Base-by-base conservation (phyloP, 2,797 vertebrate species). In the Diceros bicornis region DNA sequence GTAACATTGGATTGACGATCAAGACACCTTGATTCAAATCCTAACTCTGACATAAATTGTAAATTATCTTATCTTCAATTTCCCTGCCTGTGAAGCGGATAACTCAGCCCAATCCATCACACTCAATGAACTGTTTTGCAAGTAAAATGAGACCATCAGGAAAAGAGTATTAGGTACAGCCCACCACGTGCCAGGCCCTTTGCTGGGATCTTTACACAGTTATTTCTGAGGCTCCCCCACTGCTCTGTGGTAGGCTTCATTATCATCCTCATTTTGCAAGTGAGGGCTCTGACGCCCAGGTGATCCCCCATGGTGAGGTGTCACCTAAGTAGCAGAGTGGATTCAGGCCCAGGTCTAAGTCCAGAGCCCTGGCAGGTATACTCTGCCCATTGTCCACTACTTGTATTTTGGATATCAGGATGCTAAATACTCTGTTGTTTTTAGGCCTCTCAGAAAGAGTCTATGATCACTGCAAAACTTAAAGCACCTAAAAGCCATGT, bases 51-150 rank as follows among this genome's bases (percentile, higher is more conserved):
- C 23, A 0, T 16, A 47, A 37, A 21, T 34, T n/a, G 34, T 9
- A 2, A 4, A 29, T 29, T 66, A 72, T 34, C 89, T 62, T 20
- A 4, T 13, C 17, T 79, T 75, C 71, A 25, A 50, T 62, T 29
- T 68, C 23, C 34, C 68, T 27, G 1, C 47, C 50, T 69, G 79
- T 32, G 47, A 74, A 55, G 32, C 6, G 77, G 50, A 29, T 16
- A 0, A 25, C 25, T 34, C 7, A 12, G 59, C 6, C 18, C 23
- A 3, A 0, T 4, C 14, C 8, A 1, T 57, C 69, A 44, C 47
- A 44, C 47, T 69, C 37, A 34, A 1, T 6, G 6, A 79, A 23
- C 8, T 16, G 17, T 81, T 87, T 55, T 72, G 0, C 23, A 29
- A 25, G 14, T 68, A 16, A 18, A 87, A 64, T 44, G 44, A 47